Percentiles rank a stretch among this genome's conserved stretches.
Evolutionary conservation across 2,797 vertebrate species (phyloP).

Genomic region (Cheracebus regulus): DNA sequence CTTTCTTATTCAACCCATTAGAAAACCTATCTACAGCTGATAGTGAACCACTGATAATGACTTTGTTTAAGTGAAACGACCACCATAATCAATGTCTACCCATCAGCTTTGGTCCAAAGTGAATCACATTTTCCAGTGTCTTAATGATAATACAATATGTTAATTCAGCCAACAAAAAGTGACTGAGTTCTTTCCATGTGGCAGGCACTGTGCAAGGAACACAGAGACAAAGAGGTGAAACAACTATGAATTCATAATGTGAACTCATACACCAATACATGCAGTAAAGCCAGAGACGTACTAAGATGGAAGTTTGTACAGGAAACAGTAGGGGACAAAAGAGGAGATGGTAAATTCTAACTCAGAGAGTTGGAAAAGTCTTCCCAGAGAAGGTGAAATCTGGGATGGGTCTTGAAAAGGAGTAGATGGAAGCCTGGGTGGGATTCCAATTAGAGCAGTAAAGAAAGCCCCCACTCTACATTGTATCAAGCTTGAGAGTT

Average conservation of each 20-base stretch:
- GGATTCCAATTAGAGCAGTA: neutral
- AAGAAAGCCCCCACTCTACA: neutral
- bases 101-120: neutral
- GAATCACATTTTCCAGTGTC: neutral
- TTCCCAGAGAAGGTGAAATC: neutral
- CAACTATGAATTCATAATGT: neutral
- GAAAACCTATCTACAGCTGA: slow-evolving; percentile 11
- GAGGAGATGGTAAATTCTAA: neutral
- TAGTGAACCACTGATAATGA: neutral
- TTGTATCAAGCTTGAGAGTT: neutral
- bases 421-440: neutral
- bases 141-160: neutral
- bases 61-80: neutral
- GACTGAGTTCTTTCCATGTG: neutral
- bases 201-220: neutral
- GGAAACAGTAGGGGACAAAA: neutral
- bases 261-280: neutral
- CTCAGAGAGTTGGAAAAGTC: neutral
- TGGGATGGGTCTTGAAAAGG: neutral
- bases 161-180: slow-evolving; percentile 8
- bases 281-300: neutral
- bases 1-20: neutral
- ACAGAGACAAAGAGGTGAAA: neutral
- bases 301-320: neutral
- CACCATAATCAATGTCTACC: neutral